Evolutionary conservation across 2,888 invertebrate genomes (phyloP), one percentile per base, ranked within the genome.

Genomic region (Gnatocerus cornutus): DNA sequence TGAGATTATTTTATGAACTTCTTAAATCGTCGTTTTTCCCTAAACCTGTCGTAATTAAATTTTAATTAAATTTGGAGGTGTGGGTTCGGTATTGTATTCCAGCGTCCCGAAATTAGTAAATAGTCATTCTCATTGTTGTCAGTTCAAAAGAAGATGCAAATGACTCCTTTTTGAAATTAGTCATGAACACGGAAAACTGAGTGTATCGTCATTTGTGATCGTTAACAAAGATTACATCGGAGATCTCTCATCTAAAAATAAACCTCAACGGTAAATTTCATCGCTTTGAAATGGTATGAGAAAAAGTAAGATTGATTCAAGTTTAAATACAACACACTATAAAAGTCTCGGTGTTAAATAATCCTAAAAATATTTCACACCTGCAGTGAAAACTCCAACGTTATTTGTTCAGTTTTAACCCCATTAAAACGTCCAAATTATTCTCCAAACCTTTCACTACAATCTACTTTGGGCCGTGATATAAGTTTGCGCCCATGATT

Each of bases 51-150:
- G 8, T 52, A 33, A 43, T 58, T 10, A 41, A 58, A 43, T 29
- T 45, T 58, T 58, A 41, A 58, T 58, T 58, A 58, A 58, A 58
- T 55, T 14, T 13, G 7, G 16, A 37, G 30, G 12, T 21, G 10
- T 48, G 13, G 46, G 46, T 9, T n/a, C n/a, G n/a, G 13, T 16
- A 43, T 43, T 43, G 37, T 37, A 16, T 46, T 46, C 7, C 1
- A 16, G 27, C 10, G 10, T 27, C 21, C 12, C 33, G 30, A 43
- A 55, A 56, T 41, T 56, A 27, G 56, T 56, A 39, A 56, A 14
- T 21, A 56, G 53, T 9, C 39, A n/a, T 2, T 9, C 16, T 14
- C 53, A 55, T 30, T 37, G 46, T 46, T 46, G 3, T 46, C 5
- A 16, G 4, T 50, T 50, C 16, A 50, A 50, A 21, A 29, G 29